These are phyloP conservation scores for Pristionchus maxplancki DNA, from an alignment of 2,888 invertebrate genomes.

Conservation along the genomic window DNA sequence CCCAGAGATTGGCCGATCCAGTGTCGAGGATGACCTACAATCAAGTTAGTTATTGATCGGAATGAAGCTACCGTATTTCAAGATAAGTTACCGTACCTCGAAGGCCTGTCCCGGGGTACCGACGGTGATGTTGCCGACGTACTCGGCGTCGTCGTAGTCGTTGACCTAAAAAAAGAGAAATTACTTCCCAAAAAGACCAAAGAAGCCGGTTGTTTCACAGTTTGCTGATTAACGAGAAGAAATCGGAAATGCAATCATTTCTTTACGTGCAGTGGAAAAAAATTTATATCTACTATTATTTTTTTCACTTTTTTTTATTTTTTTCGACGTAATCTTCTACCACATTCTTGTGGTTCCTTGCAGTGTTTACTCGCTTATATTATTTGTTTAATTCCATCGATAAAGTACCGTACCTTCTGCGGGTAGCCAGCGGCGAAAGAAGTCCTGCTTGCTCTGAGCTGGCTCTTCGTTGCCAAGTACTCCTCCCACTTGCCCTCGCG, in stretches of 20 bases:
- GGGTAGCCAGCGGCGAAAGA: slow-evolving; percentile 16
- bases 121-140: slow-evolving; percentile 51
- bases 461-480: not conserved
- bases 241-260: too few relatives aligned
- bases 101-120: slow-evolving; percentile 49
- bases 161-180: not conserved
- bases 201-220: too few relatives aligned
- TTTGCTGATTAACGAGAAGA: too few relatives aligned
- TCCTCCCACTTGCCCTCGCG: not conserved
- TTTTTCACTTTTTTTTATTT: too few relatives aligned
- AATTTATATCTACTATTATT: too few relatives aligned
- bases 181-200: not conserved
- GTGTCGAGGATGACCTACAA: slow-evolving; percentile 66
- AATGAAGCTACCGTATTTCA: not conserved
- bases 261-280: too few relatives aligned
- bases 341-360: too few relatives aligned
- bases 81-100: not conserved
- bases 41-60: not conserved
- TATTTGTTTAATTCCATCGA: too few relatives aligned
- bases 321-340: too few relatives aligned
- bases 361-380: too few relatives aligned
- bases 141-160: slow-evolving; percentile 49
- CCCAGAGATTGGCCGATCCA: slow-evolving; percentile 70
- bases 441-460: not conserved
- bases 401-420: slow-evolving; percentile 8